Base-by-base conservation (phyloP, 2,113 vertebrate species). In the Isichthys henryi region DNA sequence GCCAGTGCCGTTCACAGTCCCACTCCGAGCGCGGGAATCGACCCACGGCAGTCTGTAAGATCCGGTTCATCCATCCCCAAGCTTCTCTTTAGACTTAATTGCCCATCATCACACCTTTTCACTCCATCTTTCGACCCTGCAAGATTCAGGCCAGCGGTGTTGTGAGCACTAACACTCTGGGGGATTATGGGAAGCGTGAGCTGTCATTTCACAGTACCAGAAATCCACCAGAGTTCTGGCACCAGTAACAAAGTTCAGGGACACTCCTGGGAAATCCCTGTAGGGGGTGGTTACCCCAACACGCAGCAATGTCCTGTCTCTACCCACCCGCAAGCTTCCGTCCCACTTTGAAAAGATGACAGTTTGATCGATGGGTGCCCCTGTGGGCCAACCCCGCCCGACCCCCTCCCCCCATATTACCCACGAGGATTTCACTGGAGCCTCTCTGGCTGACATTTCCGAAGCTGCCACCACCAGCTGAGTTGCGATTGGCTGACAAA, bases 391-490 rank as follows among this genome's bases (percentile, higher is more conserved):
- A 21, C 62, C 43, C 21, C 10, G n/a, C 48, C 90, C 80, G 35
- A 46, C 21, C 70, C 88, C 46, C 48, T 39, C 10, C 77, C 82
- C 85, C 43, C 43, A 6, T 83, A 91, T 58, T 31, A n/a, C 90
- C 84, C 83, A 88, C 86, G 92, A 91, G 58, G 49, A 58, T 91
- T 92, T 89, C 91, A 92, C 92, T 91, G 91, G 89, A 4, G 87
- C 90, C 89, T 91, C 43, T 91, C 91, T 58, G 27, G 91, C 83
- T 92, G 92, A 93, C 93, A 93, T 93, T 93, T 92, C 90, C 90
- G 90, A 84, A 88, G 83, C 88, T 58, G 66, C 52, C 89, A 90
- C 66, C 91, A 92, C 52, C 88, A 53, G 87, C 52, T 17, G 92
- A 88, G 58, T 21, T 3, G 88, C 17, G 56, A 92, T 91, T 90